phyloP scores from a whole-genome alignment of 1,140 invertebrate genomes.

The Acromyrmex echinatior region DNA sequence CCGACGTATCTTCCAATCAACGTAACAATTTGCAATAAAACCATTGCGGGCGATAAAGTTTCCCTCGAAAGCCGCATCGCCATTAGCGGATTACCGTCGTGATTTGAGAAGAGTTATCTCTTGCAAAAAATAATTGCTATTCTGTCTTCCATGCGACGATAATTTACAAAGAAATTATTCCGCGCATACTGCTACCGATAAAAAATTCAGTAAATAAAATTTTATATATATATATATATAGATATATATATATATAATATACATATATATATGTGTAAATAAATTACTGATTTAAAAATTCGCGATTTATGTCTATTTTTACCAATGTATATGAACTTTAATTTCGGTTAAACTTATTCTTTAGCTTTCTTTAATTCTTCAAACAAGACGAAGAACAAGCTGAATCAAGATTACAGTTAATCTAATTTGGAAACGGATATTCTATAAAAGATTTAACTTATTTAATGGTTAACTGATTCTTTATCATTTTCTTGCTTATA shows the following conservation, averaged over 20 bases:
- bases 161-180: constrained; percentile 29
- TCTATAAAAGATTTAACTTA: neutral
- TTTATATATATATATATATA: too few relatives aligned
- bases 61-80: constrained; percentile 40
- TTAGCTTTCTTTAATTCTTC: too few relatives aligned
- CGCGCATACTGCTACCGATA: neutral
- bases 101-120: constrained; percentile 59
- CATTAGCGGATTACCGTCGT: constrained; percentile 52
- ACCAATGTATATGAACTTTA: too few relatives aligned
- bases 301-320: neutral
- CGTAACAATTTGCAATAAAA: constrained; percentile 57
- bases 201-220: constrained; percentile 31
- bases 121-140: constrained; percentile 59
- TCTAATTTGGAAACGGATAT: too few relatives aligned
- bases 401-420: too few relatives aligned
- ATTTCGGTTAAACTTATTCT: too few relatives aligned
- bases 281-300: constrained; percentile 7
- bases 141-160: constrained; percentile 28
- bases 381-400: too few relatives aligned
- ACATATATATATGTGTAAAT: too few relatives aligned
- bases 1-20: constrained; percentile 48
- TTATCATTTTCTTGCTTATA: neutral
- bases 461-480: neutral
- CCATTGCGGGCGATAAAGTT: constrained; percentile 48
- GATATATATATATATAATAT: too few relatives aligned